Evolutionary conservation across 2,797 vertebrate species (phyloP).

Genomic region (Eurystomus glaucurus): DNA sequence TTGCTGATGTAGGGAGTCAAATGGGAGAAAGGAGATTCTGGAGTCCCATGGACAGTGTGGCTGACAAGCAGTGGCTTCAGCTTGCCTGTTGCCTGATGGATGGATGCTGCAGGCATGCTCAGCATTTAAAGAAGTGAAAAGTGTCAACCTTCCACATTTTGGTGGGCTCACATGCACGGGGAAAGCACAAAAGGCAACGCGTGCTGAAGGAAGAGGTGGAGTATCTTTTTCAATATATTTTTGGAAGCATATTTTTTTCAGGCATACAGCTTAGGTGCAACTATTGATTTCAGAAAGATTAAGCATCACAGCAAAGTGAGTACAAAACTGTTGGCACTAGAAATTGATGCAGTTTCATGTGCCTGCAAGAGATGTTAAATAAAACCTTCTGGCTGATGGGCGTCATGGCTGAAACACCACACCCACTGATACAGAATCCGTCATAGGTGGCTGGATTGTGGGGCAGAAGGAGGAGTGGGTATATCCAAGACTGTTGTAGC

Average conservation of each 20-base stretch:
- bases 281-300: not conserved
- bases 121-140: not conserved
- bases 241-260: not conserved
- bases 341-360: not conserved
- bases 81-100: not conserved
- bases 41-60: accelerated
- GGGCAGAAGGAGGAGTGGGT: not conserved
- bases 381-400: not conserved
- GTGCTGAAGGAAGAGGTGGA: not conserved
- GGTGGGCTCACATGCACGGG: not conserved
- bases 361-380: not conserved
- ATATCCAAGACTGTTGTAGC: not conserved
- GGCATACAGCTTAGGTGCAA: not conserved
- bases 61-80: not conserved
- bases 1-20: not conserved
- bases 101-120: not conserved
- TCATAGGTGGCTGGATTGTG: not conserved
- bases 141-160: not conserved
- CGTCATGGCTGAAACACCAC: not conserved
- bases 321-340: not conserved
- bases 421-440: not conserved
- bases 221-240: not conserved
- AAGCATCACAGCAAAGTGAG: not conserved
- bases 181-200: not conserved
- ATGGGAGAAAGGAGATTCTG: not conserved